These are phyloP conservation scores for Pterocles burchelli DNA, from an alignment of 2,113 vertebrate genomes.

Conservation along the genomic window DNA sequence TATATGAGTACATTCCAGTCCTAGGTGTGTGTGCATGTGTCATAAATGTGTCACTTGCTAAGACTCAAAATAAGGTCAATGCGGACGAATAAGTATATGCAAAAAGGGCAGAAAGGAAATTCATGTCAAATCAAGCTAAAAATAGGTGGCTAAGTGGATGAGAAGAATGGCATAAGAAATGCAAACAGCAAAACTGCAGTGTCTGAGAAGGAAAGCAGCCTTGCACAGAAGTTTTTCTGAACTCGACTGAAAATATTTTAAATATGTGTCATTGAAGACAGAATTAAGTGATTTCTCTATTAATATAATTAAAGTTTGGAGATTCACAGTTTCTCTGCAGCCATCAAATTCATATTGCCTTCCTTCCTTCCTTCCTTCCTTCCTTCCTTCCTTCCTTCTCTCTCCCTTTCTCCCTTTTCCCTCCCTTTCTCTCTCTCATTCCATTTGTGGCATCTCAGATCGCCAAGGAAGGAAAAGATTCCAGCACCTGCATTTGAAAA, in stretches of 20 bases:
- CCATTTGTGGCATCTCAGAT: neutral
- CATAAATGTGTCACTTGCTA: neutral
- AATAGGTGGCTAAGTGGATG: conserved; percentile 4
- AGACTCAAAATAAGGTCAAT: conserved; percentile 60
- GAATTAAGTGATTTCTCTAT: neutral
- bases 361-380: neutral
- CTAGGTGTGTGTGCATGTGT: neutral
- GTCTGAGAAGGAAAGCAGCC: neutral
- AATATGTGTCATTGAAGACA: neutral
- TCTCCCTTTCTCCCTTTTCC: neutral
- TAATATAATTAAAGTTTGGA: neutral
- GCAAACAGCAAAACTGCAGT: neutral
- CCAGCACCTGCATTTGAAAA: neutral
- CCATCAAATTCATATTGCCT: neutral
- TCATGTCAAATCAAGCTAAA: conserved; percentile 24
- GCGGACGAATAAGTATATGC: conserved; percentile 37
- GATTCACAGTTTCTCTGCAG: neutral
- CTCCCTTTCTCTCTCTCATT: neutral
- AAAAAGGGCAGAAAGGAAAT: conserved; percentile 24
- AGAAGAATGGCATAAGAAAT: neutral
- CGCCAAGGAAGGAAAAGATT: neutral
- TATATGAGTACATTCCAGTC: neutral
- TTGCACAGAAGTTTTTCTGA: neutral
- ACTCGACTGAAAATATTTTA: neutral
- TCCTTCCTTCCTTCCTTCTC: neutral